Evolutionary conservation across 2,797 vertebrate genomes (phyloP).

Genomic region (Danio choprae): DNA sequence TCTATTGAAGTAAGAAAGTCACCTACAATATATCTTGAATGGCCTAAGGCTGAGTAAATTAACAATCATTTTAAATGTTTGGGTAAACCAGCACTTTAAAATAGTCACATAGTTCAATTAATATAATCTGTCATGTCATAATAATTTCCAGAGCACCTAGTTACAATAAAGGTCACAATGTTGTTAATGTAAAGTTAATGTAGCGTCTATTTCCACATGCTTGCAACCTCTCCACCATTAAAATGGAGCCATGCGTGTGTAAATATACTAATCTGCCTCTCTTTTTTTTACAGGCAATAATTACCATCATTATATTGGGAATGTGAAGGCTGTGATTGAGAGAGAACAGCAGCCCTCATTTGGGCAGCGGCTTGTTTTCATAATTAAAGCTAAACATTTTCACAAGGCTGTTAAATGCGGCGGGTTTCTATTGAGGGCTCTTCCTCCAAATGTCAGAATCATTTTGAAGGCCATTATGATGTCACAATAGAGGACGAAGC

Average conservation of each 20-base stretch:
- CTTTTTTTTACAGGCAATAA: slow-evolving; percentile 61
- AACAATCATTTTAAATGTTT: too few species aligned
- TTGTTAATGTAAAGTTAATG: slow-evolving; percentile 47
- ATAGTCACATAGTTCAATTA: slow-evolving; percentile 1
- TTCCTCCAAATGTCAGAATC: slow-evolving; percentile 44
- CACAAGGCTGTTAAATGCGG: slow-evolving; percentile 43
- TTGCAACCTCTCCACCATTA: slow-evolving; percentile 35
- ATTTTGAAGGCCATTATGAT: slow-evolving; percentile 44
- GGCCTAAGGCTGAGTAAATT: too few species aligned
- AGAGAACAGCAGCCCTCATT: slow-evolving; percentile 55
- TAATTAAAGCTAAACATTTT: slow-evolving; percentile 61
- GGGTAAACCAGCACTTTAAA: not conserved
- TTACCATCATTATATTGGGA: slow-evolving; percentile 63
- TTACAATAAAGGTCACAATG: slow-evolving; percentile 31
- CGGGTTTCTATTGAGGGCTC: slow-evolving; percentile 42
- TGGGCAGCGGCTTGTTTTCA: slow-evolving; percentile 55
- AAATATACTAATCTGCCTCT: slow-evolving; percentile 62
- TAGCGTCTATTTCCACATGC: slow-evolving; percentile 16
- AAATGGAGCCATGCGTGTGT: slow-evolving; percentile 52
- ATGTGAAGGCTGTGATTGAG: slow-evolving; percentile 57
- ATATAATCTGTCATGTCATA: slow-evolving; percentile 15
- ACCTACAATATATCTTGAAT: too few species aligned
- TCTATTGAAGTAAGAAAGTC: too few species aligned
- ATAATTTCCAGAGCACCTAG: slow-evolving; percentile 30
- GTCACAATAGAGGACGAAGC: slow-evolving; percentile 41